A percentile compares a stretch with the other conserved stretches of the same genome.
These are phyloP conservation scores for Upupa epops DNA, from an alignment of 2,113 vertebrate species.

Conservation along the genomic window DNA sequence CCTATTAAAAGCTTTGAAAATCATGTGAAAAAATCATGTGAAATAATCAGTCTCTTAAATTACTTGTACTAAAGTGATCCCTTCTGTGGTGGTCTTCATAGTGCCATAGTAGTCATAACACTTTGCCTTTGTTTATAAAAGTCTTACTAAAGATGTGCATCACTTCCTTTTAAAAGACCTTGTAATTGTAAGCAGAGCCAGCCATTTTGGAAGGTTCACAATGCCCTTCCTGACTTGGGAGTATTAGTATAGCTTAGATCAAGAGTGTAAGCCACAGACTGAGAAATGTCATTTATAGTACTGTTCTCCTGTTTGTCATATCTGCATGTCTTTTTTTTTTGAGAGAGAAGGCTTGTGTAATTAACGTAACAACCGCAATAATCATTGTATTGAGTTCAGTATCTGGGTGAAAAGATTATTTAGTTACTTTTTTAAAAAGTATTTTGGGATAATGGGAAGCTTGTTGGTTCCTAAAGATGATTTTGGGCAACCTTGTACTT, in stretches of 20 bases:
- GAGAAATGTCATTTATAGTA: background rate
- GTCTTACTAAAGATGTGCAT: background rate
- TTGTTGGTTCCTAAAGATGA: background rate
- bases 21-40: background rate
- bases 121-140: background rate
- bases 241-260: background rate
- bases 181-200: background rate
- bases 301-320: background rate
- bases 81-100: background rate
- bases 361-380: background rate
- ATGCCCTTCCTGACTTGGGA: background rate
- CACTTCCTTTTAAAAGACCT: background rate
- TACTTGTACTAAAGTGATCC: background rate
- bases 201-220: background rate
- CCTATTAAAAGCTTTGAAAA: background rate
- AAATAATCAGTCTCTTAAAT: background rate
- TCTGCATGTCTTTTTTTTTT: background rate
- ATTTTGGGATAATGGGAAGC: background rate
- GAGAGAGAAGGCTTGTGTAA: background rate
- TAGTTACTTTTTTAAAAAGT: too few species aligned
- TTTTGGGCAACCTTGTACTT: background rate
- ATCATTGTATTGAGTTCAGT: background rate
- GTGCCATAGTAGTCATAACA: background rate
- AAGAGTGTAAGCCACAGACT: fast-evolving
- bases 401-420: background rate